A percentile compares a stretch with the other conserved stretches of the same genome.
These are phyloP conservation scores for Hemithea aestivaria DNA, from an alignment of 2,888 invertebrate genomes.

Conservation along the genomic window DNA sequence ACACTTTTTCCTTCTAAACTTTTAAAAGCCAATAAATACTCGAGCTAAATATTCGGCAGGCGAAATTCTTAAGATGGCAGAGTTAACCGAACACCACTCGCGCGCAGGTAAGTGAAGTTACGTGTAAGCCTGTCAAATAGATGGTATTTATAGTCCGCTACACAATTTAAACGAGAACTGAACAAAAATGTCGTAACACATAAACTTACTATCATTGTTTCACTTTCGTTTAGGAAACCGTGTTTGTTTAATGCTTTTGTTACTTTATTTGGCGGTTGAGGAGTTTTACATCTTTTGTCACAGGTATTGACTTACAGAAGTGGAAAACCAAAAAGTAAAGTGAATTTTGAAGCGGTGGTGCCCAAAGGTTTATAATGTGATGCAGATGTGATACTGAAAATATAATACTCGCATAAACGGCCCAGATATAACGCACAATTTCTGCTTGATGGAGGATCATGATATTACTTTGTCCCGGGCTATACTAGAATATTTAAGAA, in stretches of 20 bases:
- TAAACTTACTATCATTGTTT: conserved; percentile 29
- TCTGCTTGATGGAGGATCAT: too few relatives aligned
- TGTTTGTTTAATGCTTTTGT: conserved; percentile 13
- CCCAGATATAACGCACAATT: too few relatives aligned
- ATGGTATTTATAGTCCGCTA: conserved; percentile 58
- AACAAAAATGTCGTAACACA: conserved; percentile 40
- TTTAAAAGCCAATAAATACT: conserved; percentile 24
- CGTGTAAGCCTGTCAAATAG: conserved; percentile 67
- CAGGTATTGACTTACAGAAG: too few relatives aligned
- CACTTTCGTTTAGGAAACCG: conserved; percentile 21
- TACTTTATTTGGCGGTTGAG: conserved; percentile 8
- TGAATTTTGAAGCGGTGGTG: too few relatives aligned
- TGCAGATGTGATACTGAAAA: too few relatives aligned
- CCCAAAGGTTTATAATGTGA: too few relatives aligned
- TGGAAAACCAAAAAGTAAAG: too few relatives aligned
- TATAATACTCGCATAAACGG: too few relatives aligned
- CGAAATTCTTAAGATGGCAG: conserved; percentile 41
- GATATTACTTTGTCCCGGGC: too few relatives aligned
- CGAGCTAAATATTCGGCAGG: conserved; percentile 46
- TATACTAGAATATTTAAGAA: too few relatives aligned
- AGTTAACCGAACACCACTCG: conserved; percentile 44
- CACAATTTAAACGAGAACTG: conserved; percentile 48
- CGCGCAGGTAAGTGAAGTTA: conserved; percentile 71
- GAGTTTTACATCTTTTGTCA: too few relatives aligned
- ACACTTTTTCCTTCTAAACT: conserved; percentile 13